Conservation (phyloP, 2,797 vertebrate species). For the Pseudochaenichthys georgianus region DNA sequence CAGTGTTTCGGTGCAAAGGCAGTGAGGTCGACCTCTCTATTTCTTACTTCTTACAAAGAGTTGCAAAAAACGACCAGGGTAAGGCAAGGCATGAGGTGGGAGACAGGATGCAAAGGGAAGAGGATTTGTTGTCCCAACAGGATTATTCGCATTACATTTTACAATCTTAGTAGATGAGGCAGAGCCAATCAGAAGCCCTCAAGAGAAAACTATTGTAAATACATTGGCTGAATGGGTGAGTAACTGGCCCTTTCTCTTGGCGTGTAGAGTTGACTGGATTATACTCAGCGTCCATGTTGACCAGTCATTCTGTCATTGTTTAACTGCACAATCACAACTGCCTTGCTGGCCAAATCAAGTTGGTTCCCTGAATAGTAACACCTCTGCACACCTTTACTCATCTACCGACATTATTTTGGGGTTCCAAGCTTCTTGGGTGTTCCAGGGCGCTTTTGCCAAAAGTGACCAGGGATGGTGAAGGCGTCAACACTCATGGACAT, state of each 20-base stretch:
- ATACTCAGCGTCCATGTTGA: slow-evolving; percentile 39
- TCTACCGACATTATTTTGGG: slow-evolving; percentile 85
- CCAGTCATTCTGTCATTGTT: slow-evolving; percentile 52
- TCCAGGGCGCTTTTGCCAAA: slow-evolving; percentile 93
- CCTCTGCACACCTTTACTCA: slow-evolving; percentile 30
- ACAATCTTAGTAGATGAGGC: slow-evolving; percentile 67
- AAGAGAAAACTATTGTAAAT: slow-evolving; percentile 45
- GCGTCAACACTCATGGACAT: slow-evolving; percentile 97
- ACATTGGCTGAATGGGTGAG: slow-evolving; percentile 50
- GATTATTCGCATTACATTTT: slow-evolving; percentile 54
- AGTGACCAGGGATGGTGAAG: slow-evolving; percentile 92
- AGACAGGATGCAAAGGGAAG: slow-evolving; percentile 46
- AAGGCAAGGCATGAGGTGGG: slow-evolving; percentile 70
- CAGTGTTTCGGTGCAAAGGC: slow-evolving; percentile 64
- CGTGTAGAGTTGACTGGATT: slow-evolving; percentile 41
- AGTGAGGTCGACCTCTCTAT: slow-evolving; percentile 69
- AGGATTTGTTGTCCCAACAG: slow-evolving; percentile 50
- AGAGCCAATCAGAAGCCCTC: slow-evolving; percentile 57
- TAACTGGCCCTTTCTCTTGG: slow-evolving; percentile 60
- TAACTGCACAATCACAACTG: slow-evolving; percentile 54
- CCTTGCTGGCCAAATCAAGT: slow-evolving; percentile 53
- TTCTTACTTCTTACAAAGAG: slow-evolving; percentile 48
- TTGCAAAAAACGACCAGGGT: slow-evolving; percentile 63
- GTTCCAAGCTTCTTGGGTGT: slow-evolving; percentile 93
- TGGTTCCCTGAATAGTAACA: slow-evolving; percentile 59